These are phyloP conservation scores for Cryptomyrus ogoouensis DNA, from an alignment of 2,113 vertebrate species.

Conservation along the genomic window DNA sequence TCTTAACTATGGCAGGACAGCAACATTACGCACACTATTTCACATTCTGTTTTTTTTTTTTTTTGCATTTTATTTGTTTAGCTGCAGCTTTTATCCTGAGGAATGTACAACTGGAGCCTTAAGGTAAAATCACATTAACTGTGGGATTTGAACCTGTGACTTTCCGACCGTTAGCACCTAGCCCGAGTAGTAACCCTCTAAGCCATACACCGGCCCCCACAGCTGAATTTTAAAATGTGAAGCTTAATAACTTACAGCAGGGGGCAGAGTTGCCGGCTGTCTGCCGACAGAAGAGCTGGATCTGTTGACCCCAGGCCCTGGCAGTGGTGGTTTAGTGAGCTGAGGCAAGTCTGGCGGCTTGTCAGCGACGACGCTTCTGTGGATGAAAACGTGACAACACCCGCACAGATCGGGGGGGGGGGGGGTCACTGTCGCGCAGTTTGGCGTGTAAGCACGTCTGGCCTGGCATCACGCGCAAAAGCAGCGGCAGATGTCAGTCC, in stretches of 20 bases:
- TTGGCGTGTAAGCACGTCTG: background rate
- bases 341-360: conserved; percentile 26
- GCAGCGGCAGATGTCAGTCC: background rate
- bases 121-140: background rate
- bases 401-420: background rate
- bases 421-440: background rate
- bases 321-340: conserved; percentile 66
- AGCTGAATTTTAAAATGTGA: background rate
- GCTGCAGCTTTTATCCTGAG: background rate
- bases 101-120: background rate
- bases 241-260: background rate
- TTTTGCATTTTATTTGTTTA: background rate
- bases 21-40: background rate
- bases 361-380: conserved; percentile 23
- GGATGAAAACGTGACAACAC: background rate
- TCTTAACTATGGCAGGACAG: background rate
- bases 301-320: conserved; percentile 48
- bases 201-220: background rate
- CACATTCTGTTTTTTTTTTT: background rate
- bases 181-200: background rate
- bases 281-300: conserved; percentile 38
- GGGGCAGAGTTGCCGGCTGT: background rate
- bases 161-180: background rate
- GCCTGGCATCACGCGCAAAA: background rate
- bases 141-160: background rate